Evolutionary conservation across 2,888 invertebrate genomes (phyloP), one percentile per base, ranked within the genome.

Genomic region (Eutolmus rufibarbis): DNA sequence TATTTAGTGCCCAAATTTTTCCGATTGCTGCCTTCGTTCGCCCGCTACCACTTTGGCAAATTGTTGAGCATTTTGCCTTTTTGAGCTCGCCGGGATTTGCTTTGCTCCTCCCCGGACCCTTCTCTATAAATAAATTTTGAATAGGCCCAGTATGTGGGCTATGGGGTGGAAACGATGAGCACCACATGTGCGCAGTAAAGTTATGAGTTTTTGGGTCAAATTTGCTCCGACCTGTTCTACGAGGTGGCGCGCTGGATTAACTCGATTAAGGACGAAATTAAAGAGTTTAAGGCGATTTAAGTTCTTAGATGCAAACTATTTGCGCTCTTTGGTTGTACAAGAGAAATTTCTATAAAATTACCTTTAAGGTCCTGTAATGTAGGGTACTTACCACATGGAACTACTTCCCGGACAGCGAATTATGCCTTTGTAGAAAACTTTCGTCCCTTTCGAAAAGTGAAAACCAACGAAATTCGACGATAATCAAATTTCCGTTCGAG

Each of bases 1-100:
- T 82, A 57, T 82, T 82, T 82, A 82, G 82, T 57, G 82, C 40
- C 19, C 14, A 82, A 37, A 82, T 82, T 56, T 57, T 57, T 66
- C 57, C 34, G 57, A 82, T 82, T 66, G 57, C 56, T 12, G 66
- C 12, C 12, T 23, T 19, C 19, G 28, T 23, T 9, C n/a, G 51
- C 7, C 66, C 28, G 5, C 23, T 9, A 28, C 12, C 66, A 66
- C 28, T 57, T 66, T 66, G 66, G 66, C 66, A 66, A 66, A 23
- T 66, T 66, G 66, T 66, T 66, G 66, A 66, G 28, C 12, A 9
- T 66, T 23, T 23, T 23, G 12, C 28, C 66, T 66, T 66, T 51
- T 28, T 66, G 23, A 1, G 2, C 8, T 23, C 66, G 28, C 9
- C 14, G 23, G 19, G 66, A 66, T 66, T 19, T 66, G 66, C 2